A percentile compares a stretch with the other conserved stretches of the same genome.
These are phyloP conservation scores for Thalpophila matura DNA, from an alignment of 2,888 invertebrate species.

Conservation along the genomic window DNA sequence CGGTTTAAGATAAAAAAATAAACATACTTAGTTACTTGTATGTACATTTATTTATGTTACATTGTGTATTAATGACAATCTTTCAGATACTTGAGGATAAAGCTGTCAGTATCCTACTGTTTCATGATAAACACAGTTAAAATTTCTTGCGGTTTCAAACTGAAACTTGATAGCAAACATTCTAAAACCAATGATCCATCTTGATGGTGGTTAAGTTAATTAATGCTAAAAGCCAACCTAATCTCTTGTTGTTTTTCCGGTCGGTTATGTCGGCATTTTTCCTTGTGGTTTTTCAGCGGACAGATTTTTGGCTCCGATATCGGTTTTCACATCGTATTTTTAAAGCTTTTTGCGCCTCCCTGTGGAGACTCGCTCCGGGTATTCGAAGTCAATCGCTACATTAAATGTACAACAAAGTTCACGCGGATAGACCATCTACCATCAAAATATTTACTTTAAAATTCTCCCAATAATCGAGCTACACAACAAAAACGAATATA, in stretches of 20 bases:
- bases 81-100: no score
- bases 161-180: background rate
- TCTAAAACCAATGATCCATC: background rate
- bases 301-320: constrained; percentile 50
- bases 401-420: constrained; percentile 41
- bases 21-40: constrained; percentile 4
- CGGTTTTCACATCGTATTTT: constrained; percentile 53
- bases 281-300: constrained; percentile 40
- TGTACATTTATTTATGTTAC: constrained; percentile 4
- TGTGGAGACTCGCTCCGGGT: constrained; percentile 44
- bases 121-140: background rate
- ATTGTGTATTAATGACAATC: no score
- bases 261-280: constrained; percentile 33
- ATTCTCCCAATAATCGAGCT: constrained; percentile 30
- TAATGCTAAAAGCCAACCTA: constrained; percentile 27
- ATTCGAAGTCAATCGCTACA: constrained; percentile 27
- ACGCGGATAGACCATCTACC: constrained; percentile 33
- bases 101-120: background rate
- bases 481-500: constrained; percentile 42
- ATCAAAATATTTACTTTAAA: constrained; percentile 29
- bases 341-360: constrained; percentile 51
- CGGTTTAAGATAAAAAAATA: background rate
- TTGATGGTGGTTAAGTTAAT: constrained; percentile 21
- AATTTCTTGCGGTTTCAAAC: background rate
- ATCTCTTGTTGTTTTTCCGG: constrained; percentile 29